phyloP scores from a whole-genome alignment of 64 coral and sea anemone genomes.

The Dendronephthya gigantea region DNA sequence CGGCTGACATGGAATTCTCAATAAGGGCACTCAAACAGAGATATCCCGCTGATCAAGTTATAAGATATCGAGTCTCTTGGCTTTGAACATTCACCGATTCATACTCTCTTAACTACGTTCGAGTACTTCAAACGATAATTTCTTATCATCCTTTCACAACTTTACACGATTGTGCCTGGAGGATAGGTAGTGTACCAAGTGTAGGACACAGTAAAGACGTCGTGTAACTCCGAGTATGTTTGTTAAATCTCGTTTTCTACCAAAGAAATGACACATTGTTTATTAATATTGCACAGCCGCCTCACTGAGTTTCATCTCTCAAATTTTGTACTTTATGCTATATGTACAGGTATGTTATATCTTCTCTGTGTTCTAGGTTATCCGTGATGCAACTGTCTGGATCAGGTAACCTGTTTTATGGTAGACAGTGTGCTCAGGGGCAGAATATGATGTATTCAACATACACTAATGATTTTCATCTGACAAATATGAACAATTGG shows the following conservation, averaged over 20 bases:
- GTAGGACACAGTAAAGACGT: too few relatives aligned
- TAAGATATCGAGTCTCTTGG: constrained; percentile 5
- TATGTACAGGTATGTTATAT: background rate
- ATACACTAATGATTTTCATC: background rate
- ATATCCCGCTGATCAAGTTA: constrained; percentile 10
- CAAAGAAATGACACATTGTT: constrained; percentile 8
- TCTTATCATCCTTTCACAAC: background rate
- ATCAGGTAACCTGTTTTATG: background rate
- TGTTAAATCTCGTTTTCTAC: background rate
- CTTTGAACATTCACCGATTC: constrained; percentile 15
- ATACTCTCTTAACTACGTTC: background rate
- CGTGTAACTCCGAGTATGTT: background rate
- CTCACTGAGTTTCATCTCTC: background rate
- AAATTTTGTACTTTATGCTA: background rate
- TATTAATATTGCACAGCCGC: background rate
- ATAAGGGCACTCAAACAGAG: constrained; percentile 17
- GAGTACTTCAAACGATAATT: background rate
- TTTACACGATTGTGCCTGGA: background rate
- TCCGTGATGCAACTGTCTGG: background rate
- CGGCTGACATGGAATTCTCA: constrained; percentile 16
- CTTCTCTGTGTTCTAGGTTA: background rate
- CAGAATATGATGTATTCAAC: background rate
- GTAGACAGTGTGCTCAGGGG: background rate
- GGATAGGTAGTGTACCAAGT: too few relatives aligned
- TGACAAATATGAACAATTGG: background rate